Conservation (phyloP, 2,888 invertebrate species). For the Apotomis capreana region DNA sequence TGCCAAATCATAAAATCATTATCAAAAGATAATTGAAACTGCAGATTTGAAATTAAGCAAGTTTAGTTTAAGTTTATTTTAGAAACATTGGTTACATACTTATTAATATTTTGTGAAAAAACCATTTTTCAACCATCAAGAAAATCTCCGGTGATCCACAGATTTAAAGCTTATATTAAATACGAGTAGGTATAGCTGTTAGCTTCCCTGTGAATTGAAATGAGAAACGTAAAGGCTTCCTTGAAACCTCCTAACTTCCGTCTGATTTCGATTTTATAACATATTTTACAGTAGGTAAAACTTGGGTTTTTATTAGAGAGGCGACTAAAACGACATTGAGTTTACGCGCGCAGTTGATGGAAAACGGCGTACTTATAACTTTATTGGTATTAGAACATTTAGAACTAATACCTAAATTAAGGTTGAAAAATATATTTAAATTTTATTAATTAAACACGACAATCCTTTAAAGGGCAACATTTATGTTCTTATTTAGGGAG, state of each 20-base stretch:
- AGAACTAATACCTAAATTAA: neutral
- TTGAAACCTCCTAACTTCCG: neutral
- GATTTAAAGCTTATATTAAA: too few species aligned
- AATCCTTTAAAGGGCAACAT: slow-evolving; percentile 10
- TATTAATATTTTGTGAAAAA: too few species aligned
- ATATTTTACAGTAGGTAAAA: neutral
- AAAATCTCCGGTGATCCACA: too few species aligned
- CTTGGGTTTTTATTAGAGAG: neutral
- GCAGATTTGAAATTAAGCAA: too few species aligned
- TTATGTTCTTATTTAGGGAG: slow-evolving; percentile 19
- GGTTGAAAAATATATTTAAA: neutral
- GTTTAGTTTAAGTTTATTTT: too few species aligned
- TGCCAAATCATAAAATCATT: too few species aligned
- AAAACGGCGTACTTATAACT: neutral
- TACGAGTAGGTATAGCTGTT: neutral
- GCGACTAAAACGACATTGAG: neutral
- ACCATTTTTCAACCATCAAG: too few species aligned
- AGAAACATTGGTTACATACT: too few species aligned
- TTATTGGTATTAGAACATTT: neutral
- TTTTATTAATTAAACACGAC: slow-evolving; percentile 1
- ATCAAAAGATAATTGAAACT: too few species aligned
- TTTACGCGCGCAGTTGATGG: neutral
- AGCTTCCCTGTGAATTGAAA: slow-evolving; percentile 47
- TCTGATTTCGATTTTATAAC: neutral
- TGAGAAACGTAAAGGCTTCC: slow-evolving; percentile 52